Base-by-base conservation (phyloP, 2,113 vertebrate genomes). In the Murina feae region DNA sequence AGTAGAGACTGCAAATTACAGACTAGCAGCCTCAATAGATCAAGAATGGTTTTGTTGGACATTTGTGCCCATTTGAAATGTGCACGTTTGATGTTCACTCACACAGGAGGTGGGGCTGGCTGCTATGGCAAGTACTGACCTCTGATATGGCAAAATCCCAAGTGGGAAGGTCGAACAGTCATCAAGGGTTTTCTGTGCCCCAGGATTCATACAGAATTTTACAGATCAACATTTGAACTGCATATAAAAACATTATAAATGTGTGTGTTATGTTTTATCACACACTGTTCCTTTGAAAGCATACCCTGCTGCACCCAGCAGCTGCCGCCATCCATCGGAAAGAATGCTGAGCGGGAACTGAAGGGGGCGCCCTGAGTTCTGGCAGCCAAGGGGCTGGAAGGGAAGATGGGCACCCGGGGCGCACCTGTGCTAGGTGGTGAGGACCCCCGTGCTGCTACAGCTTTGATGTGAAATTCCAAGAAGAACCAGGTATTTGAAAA, bases 1-100 rank as follows among this genome's bases (percentile, higher is more conserved):
- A 83, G n/a, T 37, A 91, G 63, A 92, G 90, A 84, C 30, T 63
- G 37, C 30, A 90, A 95, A 90, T 90, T 80, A 92, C 23, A 66
- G 47, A 84, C 18, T 14, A 68, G 18, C 65, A 85, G 9, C 66
- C 68, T 83, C 78, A 23, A 39, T 13, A 92, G 78, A 76, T 65
- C 7, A 58, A 58, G 75, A 53, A 1, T 65, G 35, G 5, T 76
- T 90, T 74, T 72, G 42, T 23, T 2, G 4, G 78, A 86, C 2
- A 1, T 53, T 14, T 37, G 35, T 53, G 13, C 16, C 58, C 53
- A 78, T 79, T 86, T 88, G 76, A 60, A 58, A 28, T 10, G 2
- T 86, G 28, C 12, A n/a, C 20, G 10, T 89, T 84, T 76, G 20
- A 85, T 66, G 65, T 49, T 51, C 81, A 66, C 30, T 23, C 51